Conservation (phyloP, 2,113 vertebrate genomes). For the Stegastes partitus region DNA sequence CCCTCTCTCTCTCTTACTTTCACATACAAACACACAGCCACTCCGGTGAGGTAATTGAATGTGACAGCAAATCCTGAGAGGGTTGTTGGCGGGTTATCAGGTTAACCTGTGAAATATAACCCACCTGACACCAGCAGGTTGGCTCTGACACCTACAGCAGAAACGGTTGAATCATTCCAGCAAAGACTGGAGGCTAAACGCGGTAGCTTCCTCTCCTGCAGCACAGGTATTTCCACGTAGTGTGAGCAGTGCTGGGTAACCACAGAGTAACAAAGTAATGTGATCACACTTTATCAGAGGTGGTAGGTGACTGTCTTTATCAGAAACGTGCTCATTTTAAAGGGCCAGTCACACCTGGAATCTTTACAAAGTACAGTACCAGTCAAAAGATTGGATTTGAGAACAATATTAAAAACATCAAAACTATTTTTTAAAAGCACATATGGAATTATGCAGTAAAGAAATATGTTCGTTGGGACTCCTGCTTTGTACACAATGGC, state of each 20-base stretch:
- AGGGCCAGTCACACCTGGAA: not conserved
- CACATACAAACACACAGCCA: conserved; percentile 50
- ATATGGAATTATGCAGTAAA: too few species aligned
- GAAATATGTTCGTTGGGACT: too few species aligned
- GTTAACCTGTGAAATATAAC: conserved; percentile 79
- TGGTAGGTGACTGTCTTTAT: not conserved
- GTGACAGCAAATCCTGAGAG: conserved; percentile 75
- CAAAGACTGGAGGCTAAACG: conserved; percentile 50
- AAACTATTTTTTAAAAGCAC: too few species aligned
- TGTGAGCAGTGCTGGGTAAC: not conserved
- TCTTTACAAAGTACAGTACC: too few species aligned
- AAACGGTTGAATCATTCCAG: conserved; percentile 59
- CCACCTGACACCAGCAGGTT: conserved; percentile 70
- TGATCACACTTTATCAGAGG: not conserved
- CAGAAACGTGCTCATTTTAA: not conserved
- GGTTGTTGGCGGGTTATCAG: conserved; percentile 74
- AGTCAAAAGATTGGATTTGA: too few species aligned
- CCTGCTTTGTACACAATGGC: too few species aligned
- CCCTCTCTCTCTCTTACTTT: conserved; percentile 13
- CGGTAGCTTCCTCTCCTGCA: conserved; percentile 20
- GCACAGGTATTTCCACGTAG: conserved; percentile 17
- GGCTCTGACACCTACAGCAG: conserved; percentile 60
- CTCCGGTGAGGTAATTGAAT: conserved; percentile 69
- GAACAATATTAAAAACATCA: too few species aligned
- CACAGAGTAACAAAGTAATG: not conserved